phyloP scores from a whole-genome alignment of 1,140 invertebrate genomes.

The Scaptomyza graminum region DNA sequence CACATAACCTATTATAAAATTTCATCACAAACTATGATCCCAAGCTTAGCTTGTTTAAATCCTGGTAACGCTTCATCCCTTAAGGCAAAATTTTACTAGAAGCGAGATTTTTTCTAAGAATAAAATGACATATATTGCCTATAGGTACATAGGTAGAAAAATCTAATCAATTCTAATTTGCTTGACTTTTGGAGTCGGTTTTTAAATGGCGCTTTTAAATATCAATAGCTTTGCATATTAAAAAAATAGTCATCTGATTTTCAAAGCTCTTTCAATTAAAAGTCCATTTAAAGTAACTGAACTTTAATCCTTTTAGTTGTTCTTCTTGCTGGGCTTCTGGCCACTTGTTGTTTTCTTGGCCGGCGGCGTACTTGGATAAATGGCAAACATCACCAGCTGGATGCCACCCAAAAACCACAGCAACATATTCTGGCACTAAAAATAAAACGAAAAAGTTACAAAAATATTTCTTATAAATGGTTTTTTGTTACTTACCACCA shows the following conservation, averaged over 20 bases:
- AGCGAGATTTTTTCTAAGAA: constrained; percentile 30
- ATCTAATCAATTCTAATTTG: constrained; percentile 11
- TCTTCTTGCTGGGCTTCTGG: constrained; percentile 56
- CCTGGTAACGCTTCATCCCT: constrained; percentile 11
- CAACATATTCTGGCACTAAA: constrained; percentile 89
- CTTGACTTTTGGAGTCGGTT: constrained; percentile 7
- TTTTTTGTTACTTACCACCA: constrained; percentile 87
- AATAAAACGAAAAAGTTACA: constrained; percentile 4
- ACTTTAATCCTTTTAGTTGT: constrained; percentile 45
- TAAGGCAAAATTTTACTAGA: constrained; percentile 5
- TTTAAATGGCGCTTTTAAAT: constrained; percentile 8
- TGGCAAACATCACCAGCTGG: constrained; percentile 88
- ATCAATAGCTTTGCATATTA: neutral
- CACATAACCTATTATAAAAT: constrained; percentile 6
- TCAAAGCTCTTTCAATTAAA: neutral
- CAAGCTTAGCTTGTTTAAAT: constrained; percentile 28
- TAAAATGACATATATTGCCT: constrained; percentile 12
- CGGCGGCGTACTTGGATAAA: constrained; percentile 85
- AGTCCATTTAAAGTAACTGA: constrained; percentile 23
- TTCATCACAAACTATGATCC: neutral
- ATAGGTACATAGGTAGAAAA: constrained; percentile 15
- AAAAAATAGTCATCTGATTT: neutral
- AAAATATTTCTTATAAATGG: neutral
- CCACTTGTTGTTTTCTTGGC: constrained; percentile 82
- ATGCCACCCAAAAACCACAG: constrained; percentile 86